A percentile compares a stretch with the other conserved stretches of the same genome.
Evolutionary conservation across 2,113 vertebrate genomes (phyloP).

Genomic region (Syngnathus scovelli): DNA sequence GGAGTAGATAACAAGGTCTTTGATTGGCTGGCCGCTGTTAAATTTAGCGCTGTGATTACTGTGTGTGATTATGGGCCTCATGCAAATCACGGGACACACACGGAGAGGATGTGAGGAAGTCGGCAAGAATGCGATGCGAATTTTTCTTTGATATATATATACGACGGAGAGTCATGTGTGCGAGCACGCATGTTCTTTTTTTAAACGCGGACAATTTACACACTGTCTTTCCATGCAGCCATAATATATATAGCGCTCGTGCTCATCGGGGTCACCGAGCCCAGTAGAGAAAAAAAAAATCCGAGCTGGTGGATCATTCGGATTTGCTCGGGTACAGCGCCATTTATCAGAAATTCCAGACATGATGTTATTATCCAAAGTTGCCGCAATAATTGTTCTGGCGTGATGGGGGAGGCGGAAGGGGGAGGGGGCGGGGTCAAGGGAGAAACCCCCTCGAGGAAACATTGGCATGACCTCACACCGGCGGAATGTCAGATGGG

Average conservation of each 20-base stretch:
- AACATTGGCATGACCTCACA: slow-evolving; percentile 77
- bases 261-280: background rate
- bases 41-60: slow-evolving; percentile 66
- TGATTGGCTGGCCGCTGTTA: slow-evolving; percentile 57
- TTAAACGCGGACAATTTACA: background rate
- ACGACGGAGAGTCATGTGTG: background rate
- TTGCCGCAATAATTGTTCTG: background rate
- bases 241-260: background rate
- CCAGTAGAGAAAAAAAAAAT: background rate
- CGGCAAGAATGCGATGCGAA: slow-evolving; percentile 21
- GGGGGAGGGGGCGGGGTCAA: background rate
- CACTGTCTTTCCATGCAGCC: background rate
- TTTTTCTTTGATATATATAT: background rate
- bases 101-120: slow-evolving; percentile 23
- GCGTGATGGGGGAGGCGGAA: slow-evolving; percentile 10
- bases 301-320: too few species aligned
- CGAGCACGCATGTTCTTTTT: background rate
- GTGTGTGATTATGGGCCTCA: slow-evolving; percentile 47
- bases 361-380: background rate
- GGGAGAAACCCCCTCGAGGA: slow-evolving; percentile 43
- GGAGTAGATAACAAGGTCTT: slow-evolving; percentile 59
- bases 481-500: slow-evolving; percentile 74
- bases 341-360: background rate
- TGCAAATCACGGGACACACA: slow-evolving; percentile 55
- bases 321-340: too few species aligned